phyloP scores from a whole-genome alignment of 2,888 invertebrate species.

The Tipula vernalis region DNA sequence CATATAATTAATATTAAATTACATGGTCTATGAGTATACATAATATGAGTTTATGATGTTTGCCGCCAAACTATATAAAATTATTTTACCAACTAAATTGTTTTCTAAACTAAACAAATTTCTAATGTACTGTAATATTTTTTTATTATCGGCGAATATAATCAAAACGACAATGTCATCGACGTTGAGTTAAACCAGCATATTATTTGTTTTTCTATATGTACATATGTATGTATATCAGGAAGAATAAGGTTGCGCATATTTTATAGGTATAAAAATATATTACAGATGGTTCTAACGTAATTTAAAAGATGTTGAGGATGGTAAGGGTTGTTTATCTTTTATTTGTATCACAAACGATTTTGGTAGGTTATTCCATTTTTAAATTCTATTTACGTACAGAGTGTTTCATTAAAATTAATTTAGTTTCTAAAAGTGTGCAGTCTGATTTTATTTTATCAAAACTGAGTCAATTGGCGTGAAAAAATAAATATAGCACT shows the following conservation, averaged over 20 bases:
- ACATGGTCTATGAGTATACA: neutral
- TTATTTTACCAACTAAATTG: neutral
- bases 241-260: neutral
- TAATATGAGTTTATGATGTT: neutral
- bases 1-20: neutral
- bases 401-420: neutral
- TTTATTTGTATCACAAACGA: neutral
- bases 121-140: neutral
- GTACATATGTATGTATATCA: neutral
- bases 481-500: neutral
- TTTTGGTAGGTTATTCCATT: neutral
- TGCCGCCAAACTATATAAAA: too few species aligned
- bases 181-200: neutral
- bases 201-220: neutral
- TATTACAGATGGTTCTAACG: neutral
- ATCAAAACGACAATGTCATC: neutral
- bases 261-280: neutral
- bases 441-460: too few species aligned
- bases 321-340: neutral
- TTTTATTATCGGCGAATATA: neutral
- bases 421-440: too few species aligned
- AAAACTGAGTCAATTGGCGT: neutral
- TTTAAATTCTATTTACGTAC: neutral
- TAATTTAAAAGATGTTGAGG: neutral
- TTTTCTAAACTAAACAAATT: neutral